phyloP scores from a whole-genome alignment of 2,888 invertebrate species.

The Erannis defoliaria region DNA sequence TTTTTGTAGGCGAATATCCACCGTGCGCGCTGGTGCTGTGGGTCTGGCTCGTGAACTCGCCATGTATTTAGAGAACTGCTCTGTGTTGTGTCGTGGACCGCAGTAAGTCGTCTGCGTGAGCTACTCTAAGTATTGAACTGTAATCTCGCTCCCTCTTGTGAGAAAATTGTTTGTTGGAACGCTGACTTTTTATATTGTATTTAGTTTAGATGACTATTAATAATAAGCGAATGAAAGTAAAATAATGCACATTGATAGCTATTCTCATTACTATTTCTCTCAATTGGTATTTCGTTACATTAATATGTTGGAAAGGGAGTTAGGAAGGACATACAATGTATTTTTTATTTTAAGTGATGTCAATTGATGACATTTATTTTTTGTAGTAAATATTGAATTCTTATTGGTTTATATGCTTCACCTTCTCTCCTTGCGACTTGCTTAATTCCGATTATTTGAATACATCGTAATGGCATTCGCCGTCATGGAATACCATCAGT shows the following conservation, averaged over 20 bases:
- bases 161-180: slow-evolving; percentile 23
- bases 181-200: slow-evolving; percentile 17
- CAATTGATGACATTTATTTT: slow-evolving; percentile 32
- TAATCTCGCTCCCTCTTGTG: slow-evolving; percentile 20
- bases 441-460: too few species aligned
- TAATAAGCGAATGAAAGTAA: slow-evolving; percentile 11
- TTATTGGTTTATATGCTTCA: background rate
- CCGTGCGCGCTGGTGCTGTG: too few species aligned
- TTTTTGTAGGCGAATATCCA: too few species aligned
- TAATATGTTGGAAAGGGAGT: slow-evolving; percentile 16
- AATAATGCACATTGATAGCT: slow-evolving; percentile 11
- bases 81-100: too few species aligned
- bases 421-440: background rate
- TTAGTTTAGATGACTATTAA: slow-evolving; percentile 17
- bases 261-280: background rate
- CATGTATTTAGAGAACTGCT: too few species aligned
- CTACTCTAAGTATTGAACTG: slow-evolving; percentile 11
- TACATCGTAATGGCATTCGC: too few species aligned
- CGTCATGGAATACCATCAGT: too few species aligned
- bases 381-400: slow-evolving; percentile 27
- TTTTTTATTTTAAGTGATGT: slow-evolving; percentile 32
- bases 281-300: slow-evolving; percentile 1
- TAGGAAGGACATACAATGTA: slow-evolving; percentile 9
- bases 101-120: background rate
- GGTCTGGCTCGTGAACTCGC: too few species aligned